Evolutionary conservation across 2,888 invertebrate species (phyloP).

Genomic region (Tuberolachnus salignus): DNA sequence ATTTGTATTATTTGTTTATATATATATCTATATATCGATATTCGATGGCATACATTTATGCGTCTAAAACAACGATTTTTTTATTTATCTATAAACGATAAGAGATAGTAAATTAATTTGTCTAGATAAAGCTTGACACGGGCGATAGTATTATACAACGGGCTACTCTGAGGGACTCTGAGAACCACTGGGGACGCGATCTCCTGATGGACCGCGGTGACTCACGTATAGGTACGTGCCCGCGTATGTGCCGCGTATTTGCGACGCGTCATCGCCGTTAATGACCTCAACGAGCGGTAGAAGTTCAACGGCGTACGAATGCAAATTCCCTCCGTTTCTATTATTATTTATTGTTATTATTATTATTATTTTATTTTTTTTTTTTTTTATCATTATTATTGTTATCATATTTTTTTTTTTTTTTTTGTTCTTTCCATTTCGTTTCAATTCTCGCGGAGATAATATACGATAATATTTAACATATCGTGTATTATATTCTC

Average conservation of each 20-base stretch:
- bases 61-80: no score
- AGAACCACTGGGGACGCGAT: constrained; percentile 41
- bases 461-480: neutral
- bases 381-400: neutral
- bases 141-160: no score
- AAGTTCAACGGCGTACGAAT: constrained; percentile 32
- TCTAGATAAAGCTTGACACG: no score
- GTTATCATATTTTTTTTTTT: no score
- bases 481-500: neutral
- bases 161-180: constrained; percentile 2
- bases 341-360: constrained; percentile 21
- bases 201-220: constrained; percentile 13
- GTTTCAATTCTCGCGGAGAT: neutral
- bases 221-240: neutral
- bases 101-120: no score
- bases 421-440: no score
- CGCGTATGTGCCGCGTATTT: neutral
- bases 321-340: constrained; percentile 31
- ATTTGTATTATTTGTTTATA: no score
- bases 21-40: no score
- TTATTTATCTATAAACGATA: no score
- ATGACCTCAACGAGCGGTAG: constrained; percentile 31
- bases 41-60: no score
- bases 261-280: constrained; percentile 50
- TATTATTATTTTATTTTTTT: constrained; percentile 30